Evolutionary conservation across 1,140 invertebrate genomes (phyloP).

Genomic region (Apis dorsata): DNA sequence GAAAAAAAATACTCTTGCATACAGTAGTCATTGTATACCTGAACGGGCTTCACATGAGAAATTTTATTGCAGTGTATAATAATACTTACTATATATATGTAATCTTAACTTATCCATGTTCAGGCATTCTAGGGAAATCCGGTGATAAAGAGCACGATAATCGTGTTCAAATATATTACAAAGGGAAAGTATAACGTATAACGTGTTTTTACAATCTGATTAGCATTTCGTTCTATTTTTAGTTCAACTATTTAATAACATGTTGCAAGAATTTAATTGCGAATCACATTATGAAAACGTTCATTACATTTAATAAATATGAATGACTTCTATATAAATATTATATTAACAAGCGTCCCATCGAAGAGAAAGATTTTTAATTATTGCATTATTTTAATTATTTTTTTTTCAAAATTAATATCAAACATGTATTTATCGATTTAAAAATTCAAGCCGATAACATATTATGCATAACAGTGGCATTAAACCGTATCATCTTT

Average conservation of each 20-base stretch:
- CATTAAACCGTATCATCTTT: constrained; percentile 31
- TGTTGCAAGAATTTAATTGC: background rate
- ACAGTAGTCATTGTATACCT: background rate
- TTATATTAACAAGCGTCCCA: background rate
- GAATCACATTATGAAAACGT: background rate
- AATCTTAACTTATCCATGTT: constrained; percentile 3
- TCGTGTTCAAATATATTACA: constrained; percentile 5
- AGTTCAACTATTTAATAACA: background rate
- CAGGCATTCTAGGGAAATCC: constrained; percentile 17
- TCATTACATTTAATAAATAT: constrained; percentile 2
- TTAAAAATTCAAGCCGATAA: background rate
- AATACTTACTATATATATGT: background rate
- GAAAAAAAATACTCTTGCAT: background rate
- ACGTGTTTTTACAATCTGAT: background rate
- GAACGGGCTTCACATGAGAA: background rate
- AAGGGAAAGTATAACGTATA: background rate
- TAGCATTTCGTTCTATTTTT: background rate
- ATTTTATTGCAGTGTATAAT: constrained; percentile 10
- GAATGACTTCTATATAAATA: background rate
- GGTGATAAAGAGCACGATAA: constrained; percentile 31
- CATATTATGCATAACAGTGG: background rate
- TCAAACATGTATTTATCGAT: background rate
- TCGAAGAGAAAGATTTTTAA: background rate
- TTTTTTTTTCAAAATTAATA: background rate
- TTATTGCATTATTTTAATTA: background rate